These are phyloP conservation scores for Tyto alba DNA, from an alignment of 2,113 vertebrate species.

Conservation along the genomic window DNA sequence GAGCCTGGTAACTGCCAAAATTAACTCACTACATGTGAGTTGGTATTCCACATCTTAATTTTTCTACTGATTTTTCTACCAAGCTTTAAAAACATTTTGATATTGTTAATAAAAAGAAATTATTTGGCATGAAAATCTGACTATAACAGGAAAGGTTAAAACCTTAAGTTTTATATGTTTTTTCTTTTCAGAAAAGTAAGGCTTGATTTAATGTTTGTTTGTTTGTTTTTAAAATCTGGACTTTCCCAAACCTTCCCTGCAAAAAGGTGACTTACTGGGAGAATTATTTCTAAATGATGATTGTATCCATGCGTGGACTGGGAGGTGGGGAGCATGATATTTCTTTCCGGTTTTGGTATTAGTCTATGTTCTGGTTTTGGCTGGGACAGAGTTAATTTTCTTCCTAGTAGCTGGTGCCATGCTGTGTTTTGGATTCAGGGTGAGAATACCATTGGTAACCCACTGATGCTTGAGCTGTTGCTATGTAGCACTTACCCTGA, in stretches of 20 bases:
- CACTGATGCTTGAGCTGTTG: no score
- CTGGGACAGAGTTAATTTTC: no score
- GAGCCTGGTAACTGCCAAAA: slow-evolving; percentile 1
- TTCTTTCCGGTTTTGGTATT: neutral
- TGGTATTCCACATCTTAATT: neutral
- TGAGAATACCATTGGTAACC: no score
- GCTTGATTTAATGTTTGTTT: neutral
- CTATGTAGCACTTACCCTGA: no score
- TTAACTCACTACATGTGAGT: neutral
- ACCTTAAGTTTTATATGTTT: neutral
- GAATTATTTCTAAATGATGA: neutral
- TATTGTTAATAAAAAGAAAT: neutral
- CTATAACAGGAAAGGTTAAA: neutral
- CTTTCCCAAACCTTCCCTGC: neutral
- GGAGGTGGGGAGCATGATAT: neutral
- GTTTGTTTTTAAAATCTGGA: neutral
- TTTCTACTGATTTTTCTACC: neutral
- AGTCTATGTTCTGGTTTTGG: neutral
- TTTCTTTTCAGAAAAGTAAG: neutral
- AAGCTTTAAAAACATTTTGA: neutral
- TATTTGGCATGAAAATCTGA: neutral
- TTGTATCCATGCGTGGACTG: neutral
- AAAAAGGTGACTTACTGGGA: neutral
- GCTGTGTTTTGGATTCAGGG: no score
- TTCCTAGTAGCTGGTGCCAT: no score